phyloP scores from a whole-genome alignment of 2,113 vertebrate genomes.

The Syngnathus typhle region DNA sequence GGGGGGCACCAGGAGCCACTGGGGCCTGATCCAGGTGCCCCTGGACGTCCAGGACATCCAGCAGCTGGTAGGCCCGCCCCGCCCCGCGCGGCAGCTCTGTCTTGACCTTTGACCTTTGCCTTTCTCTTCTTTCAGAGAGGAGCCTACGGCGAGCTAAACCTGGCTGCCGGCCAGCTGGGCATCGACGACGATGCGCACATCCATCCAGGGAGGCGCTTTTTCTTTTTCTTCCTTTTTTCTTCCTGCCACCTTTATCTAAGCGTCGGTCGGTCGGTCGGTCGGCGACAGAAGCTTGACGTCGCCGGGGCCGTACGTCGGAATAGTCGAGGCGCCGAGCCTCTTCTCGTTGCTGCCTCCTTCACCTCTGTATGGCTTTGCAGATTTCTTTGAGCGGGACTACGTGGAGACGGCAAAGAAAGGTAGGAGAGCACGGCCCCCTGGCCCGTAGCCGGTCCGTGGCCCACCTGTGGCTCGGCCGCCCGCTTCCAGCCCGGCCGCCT shows the following conservation, averaged over 20 bases:
- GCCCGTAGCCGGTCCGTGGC: no score
- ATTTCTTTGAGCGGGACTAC: conserved; percentile 73
- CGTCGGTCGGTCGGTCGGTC: no score
- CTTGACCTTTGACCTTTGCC: not conserved
- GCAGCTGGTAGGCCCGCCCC: conserved; percentile 77
- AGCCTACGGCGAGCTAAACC: conserved; percentile 81
- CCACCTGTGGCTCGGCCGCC: not conserved
- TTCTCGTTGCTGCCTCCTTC: not conserved
- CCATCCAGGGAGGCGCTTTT: conserved; percentile 76
- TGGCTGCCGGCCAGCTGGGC: conserved; percentile 83
- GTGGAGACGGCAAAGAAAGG: conserved; percentile 70
- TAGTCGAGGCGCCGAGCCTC: no score
- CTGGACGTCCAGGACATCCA: conserved; percentile 83
- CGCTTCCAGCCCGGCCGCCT: no score
- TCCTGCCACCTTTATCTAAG: not conserved
- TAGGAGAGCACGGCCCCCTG: conserved; percentile 19
- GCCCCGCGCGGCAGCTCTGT: not conserved
- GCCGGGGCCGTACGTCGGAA: no score
- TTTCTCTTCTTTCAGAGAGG: conserved; percentile 69
- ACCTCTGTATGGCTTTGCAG: conserved; percentile 37
- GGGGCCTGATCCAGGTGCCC: conserved; percentile 91
- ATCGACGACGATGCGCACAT: conserved; percentile 89
- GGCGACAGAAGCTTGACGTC: no score
- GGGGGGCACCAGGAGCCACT: conserved; percentile 78
- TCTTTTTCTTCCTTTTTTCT: not conserved